These are phyloP conservation scores for Tarsius wallacei DNA, from an alignment of 2,797 vertebrate species.

Conservation along the genomic window DNA sequence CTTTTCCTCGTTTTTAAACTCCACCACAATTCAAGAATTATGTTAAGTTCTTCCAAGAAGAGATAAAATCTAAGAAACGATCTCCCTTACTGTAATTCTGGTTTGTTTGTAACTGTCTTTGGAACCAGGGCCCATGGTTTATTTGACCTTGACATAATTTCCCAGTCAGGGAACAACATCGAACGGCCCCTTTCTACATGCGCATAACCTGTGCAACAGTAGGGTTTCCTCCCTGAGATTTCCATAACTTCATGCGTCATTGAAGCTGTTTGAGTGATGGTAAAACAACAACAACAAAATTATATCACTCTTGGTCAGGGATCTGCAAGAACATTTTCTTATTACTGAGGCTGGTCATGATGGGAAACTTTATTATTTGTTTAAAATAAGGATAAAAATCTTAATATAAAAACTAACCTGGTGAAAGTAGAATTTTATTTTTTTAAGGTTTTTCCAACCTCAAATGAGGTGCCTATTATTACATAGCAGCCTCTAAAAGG, in stretches of 20 bases:
- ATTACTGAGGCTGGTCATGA: background rate
- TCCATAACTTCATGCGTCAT: background rate
- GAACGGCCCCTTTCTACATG: background rate
- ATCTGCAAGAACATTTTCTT: constrained; percentile 37
- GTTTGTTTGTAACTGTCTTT: background rate
- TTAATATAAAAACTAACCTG: constrained; percentile 46
- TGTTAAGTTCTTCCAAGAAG: constrained; percentile 57
- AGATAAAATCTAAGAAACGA: constrained; percentile 61
- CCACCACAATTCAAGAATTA: background rate
- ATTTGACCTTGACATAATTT: constrained; percentile 60
- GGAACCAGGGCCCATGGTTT: constrained; percentile 15
- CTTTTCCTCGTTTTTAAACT: constrained; percentile 47
- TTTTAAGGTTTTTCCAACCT: background rate
- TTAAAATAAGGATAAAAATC: constrained; percentile 30
- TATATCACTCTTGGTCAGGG: background rate
- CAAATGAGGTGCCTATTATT: background rate
- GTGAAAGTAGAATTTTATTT: constrained; percentile 12
- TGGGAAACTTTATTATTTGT: background rate
- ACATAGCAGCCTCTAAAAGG: background rate
- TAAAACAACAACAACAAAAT: constrained; percentile 21
- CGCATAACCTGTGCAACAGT: constrained; percentile 33
- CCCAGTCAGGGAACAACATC: background rate
- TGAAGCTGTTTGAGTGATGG: background rate
- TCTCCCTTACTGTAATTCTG: background rate
- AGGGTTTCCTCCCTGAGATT: background rate